Percentiles rank a stretch among this genome's conserved stretches.
These are phyloP conservation scores for Phalangium opilio DNA, from an alignment of 2,888 invertebrate species.

Conservation along the genomic window DNA sequence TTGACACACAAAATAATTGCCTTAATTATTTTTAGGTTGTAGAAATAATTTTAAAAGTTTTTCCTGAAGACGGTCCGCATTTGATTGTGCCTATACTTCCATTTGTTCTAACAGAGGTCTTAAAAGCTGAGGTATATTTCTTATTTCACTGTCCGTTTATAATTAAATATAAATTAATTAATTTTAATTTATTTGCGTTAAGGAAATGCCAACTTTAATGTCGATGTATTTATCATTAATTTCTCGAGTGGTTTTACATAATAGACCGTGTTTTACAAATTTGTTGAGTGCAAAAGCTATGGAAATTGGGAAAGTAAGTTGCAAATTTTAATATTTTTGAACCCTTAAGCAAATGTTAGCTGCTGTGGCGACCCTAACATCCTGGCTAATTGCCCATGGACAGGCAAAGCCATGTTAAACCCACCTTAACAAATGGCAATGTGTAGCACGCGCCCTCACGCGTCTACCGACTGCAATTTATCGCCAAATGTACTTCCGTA, in stretches of 20 bases:
- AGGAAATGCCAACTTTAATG: conserved; percentile 55
- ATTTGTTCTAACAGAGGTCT: conserved; percentile 35
- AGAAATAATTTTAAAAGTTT: conserved; percentile 57
- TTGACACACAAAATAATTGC: no score
- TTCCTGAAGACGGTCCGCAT: conserved; percentile 54
- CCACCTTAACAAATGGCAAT: no score
- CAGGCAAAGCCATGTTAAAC: no score
- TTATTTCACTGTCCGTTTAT: conserved; percentile 7
- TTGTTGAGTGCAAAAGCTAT: conserved; percentile 26
- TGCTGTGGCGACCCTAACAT: no score
- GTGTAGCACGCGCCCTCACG: no score
- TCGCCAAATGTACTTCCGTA: no score
- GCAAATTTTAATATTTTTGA: conserved; percentile 23
- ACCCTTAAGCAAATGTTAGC: no score
- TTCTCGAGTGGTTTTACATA: conserved; percentile 49
- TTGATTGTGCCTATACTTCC: conserved; percentile 47
- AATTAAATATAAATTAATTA: conserved; percentile 40
- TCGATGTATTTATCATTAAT: conserved; percentile 61
- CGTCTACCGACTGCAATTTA: no score
- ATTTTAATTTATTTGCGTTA: conserved; percentile 34
- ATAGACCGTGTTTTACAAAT: conserved; percentile 27
- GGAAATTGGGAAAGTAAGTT: conserved; percentile 25
- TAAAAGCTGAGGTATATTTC: conserved; percentile 28
- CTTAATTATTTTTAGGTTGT: conserved; percentile 41
- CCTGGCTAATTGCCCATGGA: no score